These are phyloP conservation scores for Drosophila meridiana DNA, from an alignment of 2,888 invertebrate genomes.

Conservation along the genomic window DNA sequence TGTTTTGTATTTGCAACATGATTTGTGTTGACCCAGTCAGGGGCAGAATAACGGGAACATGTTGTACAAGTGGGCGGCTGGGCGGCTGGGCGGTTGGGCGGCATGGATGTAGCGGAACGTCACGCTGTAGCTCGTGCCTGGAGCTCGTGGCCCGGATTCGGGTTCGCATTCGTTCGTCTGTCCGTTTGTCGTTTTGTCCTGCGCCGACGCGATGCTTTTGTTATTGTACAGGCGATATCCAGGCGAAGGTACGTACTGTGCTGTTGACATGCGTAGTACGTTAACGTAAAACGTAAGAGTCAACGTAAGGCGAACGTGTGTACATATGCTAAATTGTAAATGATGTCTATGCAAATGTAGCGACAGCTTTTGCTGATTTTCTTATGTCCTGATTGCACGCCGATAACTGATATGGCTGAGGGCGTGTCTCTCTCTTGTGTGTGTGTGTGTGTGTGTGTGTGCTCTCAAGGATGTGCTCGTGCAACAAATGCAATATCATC, in stretches of 20 bases:
- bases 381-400: constrained; percentile 25
- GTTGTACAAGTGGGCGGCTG: constrained; percentile 7
- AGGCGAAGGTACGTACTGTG: constrained; percentile 17
- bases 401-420: constrained; percentile 28
- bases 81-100: not conserved
- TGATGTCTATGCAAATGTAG: constrained; percentile 20
- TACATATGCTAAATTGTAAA: constrained; percentile 33
- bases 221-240: constrained; percentile 36
- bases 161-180: not conserved
- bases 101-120: not conserved
- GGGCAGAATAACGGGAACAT: constrained; percentile 36
- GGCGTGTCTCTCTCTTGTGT: not conserved
- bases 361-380: constrained; percentile 29
- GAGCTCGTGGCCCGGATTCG: not conserved
- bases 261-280: constrained; percentile 47
- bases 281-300: constrained; percentile 39
- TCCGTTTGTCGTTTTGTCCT: constrained; percentile 41
- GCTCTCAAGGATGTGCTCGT: constrained; percentile 28
- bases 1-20: constrained; percentile 46
- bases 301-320: constrained; percentile 23
- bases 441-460: not conserved
- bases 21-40: constrained; percentile 64
- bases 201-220: constrained; percentile 50
- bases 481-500: constrained; percentile 23
- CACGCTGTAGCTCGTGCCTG: not conserved